Evolutionary conservation across 2,113 vertebrate genomes (phyloP).

Genomic region (Colius striatus): DNA sequence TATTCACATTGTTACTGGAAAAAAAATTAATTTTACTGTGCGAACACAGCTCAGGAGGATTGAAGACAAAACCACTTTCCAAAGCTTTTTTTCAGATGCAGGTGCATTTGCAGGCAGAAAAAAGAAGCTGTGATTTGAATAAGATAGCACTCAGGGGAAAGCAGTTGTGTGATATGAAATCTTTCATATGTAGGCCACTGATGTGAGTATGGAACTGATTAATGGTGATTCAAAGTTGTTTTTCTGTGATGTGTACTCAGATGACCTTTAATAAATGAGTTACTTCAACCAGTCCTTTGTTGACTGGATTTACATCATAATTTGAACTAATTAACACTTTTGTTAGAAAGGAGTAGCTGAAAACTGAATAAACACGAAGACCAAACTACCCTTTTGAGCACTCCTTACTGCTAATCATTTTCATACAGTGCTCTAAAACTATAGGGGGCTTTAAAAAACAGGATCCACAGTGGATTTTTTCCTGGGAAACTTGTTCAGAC

Average conservation of each 20-base stretch:
- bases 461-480: background rate
- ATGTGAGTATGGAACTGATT: background rate
- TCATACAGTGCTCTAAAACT: background rate
- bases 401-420: background rate
- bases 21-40: background rate
- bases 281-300: background rate
- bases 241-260: background rate
- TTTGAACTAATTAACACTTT: constrained; percentile 4
- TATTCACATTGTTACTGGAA: background rate
- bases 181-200: background rate
- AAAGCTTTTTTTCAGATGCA: background rate
- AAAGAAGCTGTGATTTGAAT: background rate
- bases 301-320: constrained; percentile 6
- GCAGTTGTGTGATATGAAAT: background rate
- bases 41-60: background rate
- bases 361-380: background rate
- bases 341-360: background rate
- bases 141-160: background rate
- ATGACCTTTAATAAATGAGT: background rate
- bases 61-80: background rate
- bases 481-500: background rate
- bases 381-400: constrained; percentile 12
- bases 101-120: background rate
- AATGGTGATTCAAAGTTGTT: background rate
- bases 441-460: background rate